Percentiles rank a stretch among this genome's conserved stretches.
Evolutionary conservation across 2,113 vertebrate genomes (phyloP).

Genomic region (Eulemur rufifrons): DNA sequence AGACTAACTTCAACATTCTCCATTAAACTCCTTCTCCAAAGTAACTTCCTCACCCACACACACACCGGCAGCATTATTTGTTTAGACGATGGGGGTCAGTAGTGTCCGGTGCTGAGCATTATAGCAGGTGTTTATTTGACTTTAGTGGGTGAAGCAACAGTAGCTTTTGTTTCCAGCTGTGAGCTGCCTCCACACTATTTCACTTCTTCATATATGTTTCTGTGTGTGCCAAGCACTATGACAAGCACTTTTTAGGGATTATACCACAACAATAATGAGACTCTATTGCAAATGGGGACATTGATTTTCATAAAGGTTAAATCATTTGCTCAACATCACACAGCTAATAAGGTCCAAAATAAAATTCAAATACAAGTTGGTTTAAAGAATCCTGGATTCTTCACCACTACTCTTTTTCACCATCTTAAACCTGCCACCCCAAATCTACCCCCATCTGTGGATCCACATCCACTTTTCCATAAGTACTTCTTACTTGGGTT

Average conservation of each 20-base stretch:
- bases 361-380: neutral
- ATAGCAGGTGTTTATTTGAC: neutral
- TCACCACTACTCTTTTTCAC: neutral
- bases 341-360: neutral
- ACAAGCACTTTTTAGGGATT: neutral
- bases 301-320: neutral
- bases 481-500: neutral
- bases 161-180: neutral
- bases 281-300: neutral
- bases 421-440: neutral
- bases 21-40: neutral
- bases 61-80: neutral
- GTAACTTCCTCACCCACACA: neutral
- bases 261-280: neutral
- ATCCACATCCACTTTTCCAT: neutral
- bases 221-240: neutral
- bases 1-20: neutral
- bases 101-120: too few relatives aligned
- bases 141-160: neutral
- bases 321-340: neutral
- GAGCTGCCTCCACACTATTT: neutral
- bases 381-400: neutral
- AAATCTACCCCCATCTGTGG: neutral
- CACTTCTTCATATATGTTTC: neutral
- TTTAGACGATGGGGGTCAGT: neutral